phyloP scores from a whole-genome alignment of 2,888 invertebrate genomes.

The Polydrusus tereticollis region DNA sequence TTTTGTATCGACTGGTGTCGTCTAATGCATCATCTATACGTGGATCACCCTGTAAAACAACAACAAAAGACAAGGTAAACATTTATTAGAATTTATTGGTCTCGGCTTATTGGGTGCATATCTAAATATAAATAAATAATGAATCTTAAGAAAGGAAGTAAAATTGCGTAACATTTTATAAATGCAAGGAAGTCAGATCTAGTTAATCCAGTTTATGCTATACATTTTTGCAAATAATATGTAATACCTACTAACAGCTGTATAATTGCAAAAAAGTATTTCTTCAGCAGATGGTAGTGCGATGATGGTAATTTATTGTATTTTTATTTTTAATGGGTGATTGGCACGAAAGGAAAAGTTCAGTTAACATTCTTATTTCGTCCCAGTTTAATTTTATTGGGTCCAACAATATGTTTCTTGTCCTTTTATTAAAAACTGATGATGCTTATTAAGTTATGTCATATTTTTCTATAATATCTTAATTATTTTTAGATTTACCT shows the following conservation, averaged over 20 bases:
- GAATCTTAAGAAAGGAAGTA: not conserved
- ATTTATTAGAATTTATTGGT: too few species aligned
- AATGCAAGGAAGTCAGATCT: not conserved
- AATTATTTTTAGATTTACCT: too few species aligned
- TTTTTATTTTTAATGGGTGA: slow-evolving; percentile 25
- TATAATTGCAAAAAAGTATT: not conserved
- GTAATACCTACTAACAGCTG: slow-evolving; percentile 8
- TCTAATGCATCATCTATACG: too few species aligned
- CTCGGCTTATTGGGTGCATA: not conserved
- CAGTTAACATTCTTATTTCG: not conserved
- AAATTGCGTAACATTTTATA: slow-evolving; percentile 2
- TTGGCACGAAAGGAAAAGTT: slow-evolving; percentile 22
- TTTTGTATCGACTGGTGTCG: too few species aligned
- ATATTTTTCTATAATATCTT: not conserved
- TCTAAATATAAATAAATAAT: slow-evolving; percentile 7
- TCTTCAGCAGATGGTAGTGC: slow-evolving; percentile 1
- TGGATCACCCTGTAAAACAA: too few species aligned
- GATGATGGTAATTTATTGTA: slow-evolving; percentile 14
- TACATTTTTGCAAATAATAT: not conserved
- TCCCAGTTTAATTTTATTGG: not conserved
- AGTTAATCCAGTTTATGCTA: not conserved
- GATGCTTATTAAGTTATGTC: not conserved
- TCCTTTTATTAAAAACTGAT: not conserved
- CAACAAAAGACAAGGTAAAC: too few species aligned
- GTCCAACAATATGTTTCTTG: not conserved